Evolutionary conservation across 2,797 vertebrate species (phyloP), one percentile per base, ranked within the genome.

Genomic region (Todus mexicanus): DNA sequence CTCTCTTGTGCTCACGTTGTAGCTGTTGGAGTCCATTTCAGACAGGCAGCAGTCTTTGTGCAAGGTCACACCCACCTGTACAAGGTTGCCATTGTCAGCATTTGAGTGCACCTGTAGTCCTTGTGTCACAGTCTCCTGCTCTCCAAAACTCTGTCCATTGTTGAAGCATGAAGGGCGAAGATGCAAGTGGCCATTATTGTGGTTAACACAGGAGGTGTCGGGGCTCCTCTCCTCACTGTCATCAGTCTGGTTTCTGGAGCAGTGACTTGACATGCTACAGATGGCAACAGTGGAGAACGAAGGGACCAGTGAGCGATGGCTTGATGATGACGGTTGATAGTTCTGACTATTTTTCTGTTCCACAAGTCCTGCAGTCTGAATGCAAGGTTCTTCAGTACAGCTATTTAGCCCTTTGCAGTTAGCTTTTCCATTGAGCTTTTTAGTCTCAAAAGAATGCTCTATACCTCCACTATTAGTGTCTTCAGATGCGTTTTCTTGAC

Each of bases 21-120:
- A 96, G 96, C 90, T 97, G 95, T 96, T 97, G 93, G 98, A 98
- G 98, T 98, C 98, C 98, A 98, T 97, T 98, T 99, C 97, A 91
- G 98, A 96, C 93, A 97, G 93, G 89, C 95, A 97, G 94, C 96
- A 97, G 94, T 98, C 98, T 96, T 96, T 98, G 91, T 97, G 97
- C 93, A 98, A 90, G 74, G 96, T 93, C 56, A 96, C 85, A 76
- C 94, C 97, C 76, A 92, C 35, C 94, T 97, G 97, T 57, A 93
- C 87, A 45, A 95, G 94, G 91, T 42, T 97, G 90, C 96, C 94
- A 63, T 56, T 96, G 91, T 97, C 98, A 93, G 94, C 78, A 60
- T 94, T 97, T 38, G 95, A 92, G 77, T 79, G 94, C 78, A 84
- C 95, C 93, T 97, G 95, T 96, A 97, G 91, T 96, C 98, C 95